Evolutionary conservation across 2,797 vertebrate species (phyloP), one percentile per base, ranked within the genome.

Genomic region (Alfaro cultratus): DNA sequence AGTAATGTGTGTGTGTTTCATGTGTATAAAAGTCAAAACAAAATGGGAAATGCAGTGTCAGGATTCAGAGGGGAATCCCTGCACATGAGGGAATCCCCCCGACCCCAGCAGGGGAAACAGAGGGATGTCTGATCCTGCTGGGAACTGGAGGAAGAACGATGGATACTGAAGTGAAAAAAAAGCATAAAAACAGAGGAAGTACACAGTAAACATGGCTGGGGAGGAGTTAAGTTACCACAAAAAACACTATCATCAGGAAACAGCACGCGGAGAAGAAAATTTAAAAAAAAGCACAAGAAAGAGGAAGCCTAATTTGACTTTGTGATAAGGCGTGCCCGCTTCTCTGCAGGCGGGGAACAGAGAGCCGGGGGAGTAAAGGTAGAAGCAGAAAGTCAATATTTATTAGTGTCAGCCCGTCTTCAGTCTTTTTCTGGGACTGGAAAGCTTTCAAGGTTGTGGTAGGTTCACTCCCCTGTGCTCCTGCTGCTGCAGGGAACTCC

Each of bases 401-500:
- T 94, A 95, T 94, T 90, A 87, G 67, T 68, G 75, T 57, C 71
- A 72, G 80, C 75, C 76, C 45, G 77, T 68, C 49, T 73, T 51
- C 10, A 9, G 84, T 85, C 73, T 77, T 80, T 78, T 75, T 78
- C 83, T 89, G 87, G 64, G 11, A 70, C 78, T 81, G 73, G 76
- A 88, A 87, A 86, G 90, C 83, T 87, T 90, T 89, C 80, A 79
- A 85, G 83, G 86, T 83, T 90, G 86, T 62, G 77, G 73, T 89
- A 87, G 94, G 89, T 91, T 91, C 90, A 89, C 78, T 74, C 51
- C 83, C 78, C 79, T 34, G 49, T 76, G 81, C 92, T 80, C 78
- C 81, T 91, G 91, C 85, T 79, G 85, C 89, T 77, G 73, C 81
- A 94, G 93, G 97, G 96, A 95, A 96, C 95, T 96, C 96, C 96